Evolutionary conservation across 1,140 invertebrate species (phyloP), one percentile per base, ranked within the genome.

Genomic region (Parapsyche elsis): DNA sequence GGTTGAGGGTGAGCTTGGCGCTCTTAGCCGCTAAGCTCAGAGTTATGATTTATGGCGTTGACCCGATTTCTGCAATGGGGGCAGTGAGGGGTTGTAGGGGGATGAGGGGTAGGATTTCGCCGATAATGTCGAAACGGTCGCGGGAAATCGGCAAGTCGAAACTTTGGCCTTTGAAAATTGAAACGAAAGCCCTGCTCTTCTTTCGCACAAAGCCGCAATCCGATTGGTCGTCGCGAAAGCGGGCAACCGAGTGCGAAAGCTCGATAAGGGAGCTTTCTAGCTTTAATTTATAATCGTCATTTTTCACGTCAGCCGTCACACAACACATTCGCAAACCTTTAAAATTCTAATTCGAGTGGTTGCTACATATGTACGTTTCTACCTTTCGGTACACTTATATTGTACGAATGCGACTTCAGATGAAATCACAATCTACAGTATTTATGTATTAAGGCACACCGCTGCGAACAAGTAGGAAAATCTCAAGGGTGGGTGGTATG

Each of bases 1-100:
- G 16, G 10, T 53, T 2, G 12, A 5, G 12, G 49, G 49, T 14
- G 49, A 10, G 5, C 5, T 5, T 46, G 16, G 16, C 12, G 16
- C 49, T 38, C 30, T 38, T 38, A 53, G 49, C 49, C 49, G 10
- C 16, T 53, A 16, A 53, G 49, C 49, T 53, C 16, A 1, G 49
- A 53, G 12, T 53, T 67, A 67, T 67, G 64, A 67, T 67, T 67
- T 67, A 67, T 67, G 64, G 24, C 64, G 21, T 21, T 23, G 64
- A 26, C 64, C 64, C 64, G 23, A 26, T 67, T 67, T 67, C 64
- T 10, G 24, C 59, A 61, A 19, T 1, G 59, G 16, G 10, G 49
- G 49, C 12, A 7, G 16, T 53, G 16, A 14, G 10, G 49, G 16
- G 49, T 1, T 16, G 12, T 53, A 2, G 49, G 49, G 10, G 10